Evolutionary conservation across 1,140 invertebrate species (phyloP).

Genomic region (Temnothorax longispinosus): DNA sequence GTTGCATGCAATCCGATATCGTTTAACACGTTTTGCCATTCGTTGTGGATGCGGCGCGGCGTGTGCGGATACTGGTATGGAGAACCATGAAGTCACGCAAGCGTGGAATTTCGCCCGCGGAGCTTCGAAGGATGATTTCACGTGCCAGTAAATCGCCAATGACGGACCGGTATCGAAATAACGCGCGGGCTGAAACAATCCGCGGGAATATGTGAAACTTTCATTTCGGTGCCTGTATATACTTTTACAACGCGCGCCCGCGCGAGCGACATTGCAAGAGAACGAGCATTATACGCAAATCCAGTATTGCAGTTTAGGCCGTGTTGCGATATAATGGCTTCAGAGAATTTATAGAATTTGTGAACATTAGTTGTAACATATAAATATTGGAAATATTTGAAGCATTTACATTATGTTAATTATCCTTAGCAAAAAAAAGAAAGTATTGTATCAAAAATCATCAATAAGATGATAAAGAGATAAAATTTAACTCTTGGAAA

Average conservation of each 20-base stretch:
- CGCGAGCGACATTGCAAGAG: background rate
- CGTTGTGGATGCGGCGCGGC: background rate
- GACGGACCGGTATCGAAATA: slow-evolving; percentile 41
- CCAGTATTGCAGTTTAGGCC: background rate
- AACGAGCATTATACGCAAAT: background rate
- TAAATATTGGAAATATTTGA: background rate
- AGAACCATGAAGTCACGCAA: background rate
- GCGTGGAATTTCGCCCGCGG: slow-evolving; percentile 41
- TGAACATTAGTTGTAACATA: background rate
- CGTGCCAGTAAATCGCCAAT: slow-evolving; percentile 58
- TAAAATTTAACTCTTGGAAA: background rate
- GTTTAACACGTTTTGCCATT: slow-evolving; percentile 25
- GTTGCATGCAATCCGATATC: slow-evolving; percentile 17
- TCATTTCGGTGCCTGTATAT: background rate
- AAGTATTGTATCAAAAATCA: background rate
- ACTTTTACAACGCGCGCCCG: background rate
- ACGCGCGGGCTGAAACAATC: slow-evolving; percentile 36
- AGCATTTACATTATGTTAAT: background rate
- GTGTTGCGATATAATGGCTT: background rate
- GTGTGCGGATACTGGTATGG: background rate
- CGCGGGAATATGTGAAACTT: slow-evolving; percentile 22
- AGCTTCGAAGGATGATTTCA: slow-evolving; percentile 42
- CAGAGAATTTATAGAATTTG: slow-evolving; percentile 30
- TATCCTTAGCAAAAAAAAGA: background rate
- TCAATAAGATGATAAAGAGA: background rate